These are phyloP conservation scores for cattle (Bos taurus) DNA, from an alignment of 2,113 vertebrate genomes.

Conservation along the genomic window ARS-UCD2.0 NC_037332.1:47249501-47250000, in stretches of 20 bases:
- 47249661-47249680: neutral
- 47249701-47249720: neutral
- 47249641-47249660: neutral
- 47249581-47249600: neutral
- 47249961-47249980: neutral
- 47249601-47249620: neutral
- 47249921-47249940: neutral
- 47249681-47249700: neutral
- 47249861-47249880: neutral
- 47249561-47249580: neutral
- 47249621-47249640: constrained; percentile 13
- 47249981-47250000: neutral
- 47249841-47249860: neutral
- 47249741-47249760: neutral
- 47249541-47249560: neutral
- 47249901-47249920: neutral
- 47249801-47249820: neutral
- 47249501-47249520: neutral
- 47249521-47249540: neutral
- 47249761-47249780: neutral
- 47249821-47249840: neutral
- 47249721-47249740: neutral
- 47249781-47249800: neutral
- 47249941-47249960: neutral
- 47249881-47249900: neutral